Base-by-base conservation (phyloP, 2,113 vertebrate genomes). In the Centrocercus urophasianus region DNA sequence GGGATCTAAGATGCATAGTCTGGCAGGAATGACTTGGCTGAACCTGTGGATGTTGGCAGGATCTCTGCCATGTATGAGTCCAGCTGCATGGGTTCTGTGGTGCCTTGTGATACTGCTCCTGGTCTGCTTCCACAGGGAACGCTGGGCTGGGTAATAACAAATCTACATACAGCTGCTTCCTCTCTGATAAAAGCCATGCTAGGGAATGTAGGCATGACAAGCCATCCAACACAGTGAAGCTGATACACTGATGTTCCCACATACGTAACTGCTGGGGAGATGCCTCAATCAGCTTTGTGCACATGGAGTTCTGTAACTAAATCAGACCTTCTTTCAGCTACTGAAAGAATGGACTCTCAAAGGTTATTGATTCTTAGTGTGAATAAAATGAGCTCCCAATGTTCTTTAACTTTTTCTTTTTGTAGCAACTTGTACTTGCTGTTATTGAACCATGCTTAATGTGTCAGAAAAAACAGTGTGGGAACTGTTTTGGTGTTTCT, bases 71-170 rank as follows among this genome's bases (percentile, higher is more conserved):
- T 13, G 19, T 27, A 11, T 38, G 57, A 83, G 43, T 74, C 13
- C 40, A 65, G 7, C 19, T 22, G 30, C 32, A 10, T 77, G 15
- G 2, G 2, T 92, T 77, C 69, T 1, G 0, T 34, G 60, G 56
- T 83, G 40, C 50, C 24, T 79, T 25, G 4, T 14, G 70, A 19
- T 52, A 2, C 56, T 59, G 27, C 36, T 54, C 4, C 40, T 65
- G 66, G 38, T 48, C 63, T 76, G 28, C 67, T 83, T 50, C 64
- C 34, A 4, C 24, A 13, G 72, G 76, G 57, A 57, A 48, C 14
- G 4, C 1, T 11, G 36, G 36, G 13, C 38, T 7, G 2, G 1
- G 10, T 25, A 56, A 30, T 56, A 64, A n/a, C 0, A 0, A 47
- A 48, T 28, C 24, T 81, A 47, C 0, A 0, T 2, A 6, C 77